Percentiles rank a stretch among this genome's conserved stretches.
phyloP scores from a whole-genome alignment of 2,113 vertebrate genomes.

The Phalacrocorax pelagicus region DNA sequence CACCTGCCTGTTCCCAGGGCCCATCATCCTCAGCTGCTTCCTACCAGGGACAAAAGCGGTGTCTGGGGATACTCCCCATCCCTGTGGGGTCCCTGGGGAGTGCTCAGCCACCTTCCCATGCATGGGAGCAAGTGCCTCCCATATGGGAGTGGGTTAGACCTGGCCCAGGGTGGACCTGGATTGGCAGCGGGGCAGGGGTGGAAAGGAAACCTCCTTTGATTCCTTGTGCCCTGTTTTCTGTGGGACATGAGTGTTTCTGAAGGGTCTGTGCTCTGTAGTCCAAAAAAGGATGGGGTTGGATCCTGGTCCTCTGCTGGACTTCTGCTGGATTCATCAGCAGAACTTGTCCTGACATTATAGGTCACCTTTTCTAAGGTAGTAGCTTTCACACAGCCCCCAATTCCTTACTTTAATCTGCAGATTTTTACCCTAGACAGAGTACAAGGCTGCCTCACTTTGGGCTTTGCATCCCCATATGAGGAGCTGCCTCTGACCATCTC shows the following conservation, averaged over 20 bases:
- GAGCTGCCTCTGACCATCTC: background rate
- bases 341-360: background rate
- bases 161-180: background rate
- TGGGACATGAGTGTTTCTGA: background rate
- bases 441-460: background rate
- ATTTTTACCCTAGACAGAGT: background rate
- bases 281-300: background rate
- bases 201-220: background rate
- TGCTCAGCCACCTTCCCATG: background rate
- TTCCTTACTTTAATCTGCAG: background rate
- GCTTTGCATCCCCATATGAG: background rate
- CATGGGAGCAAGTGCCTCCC: accelerated
- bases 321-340: background rate
- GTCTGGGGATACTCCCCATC: background rate
- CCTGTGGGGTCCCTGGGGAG: background rate
- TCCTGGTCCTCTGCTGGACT: background rate
- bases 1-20: background rate
- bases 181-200: accelerated
- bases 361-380: background rate
- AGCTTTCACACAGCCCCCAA: accelerated
- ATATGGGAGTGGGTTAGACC: background rate
- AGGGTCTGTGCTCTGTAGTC: background rate
- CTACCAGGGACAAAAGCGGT: background rate
- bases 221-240: background rate
- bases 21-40: background rate